A percentile compares a stretch with the other conserved stretches of the same genome.
These are phyloP conservation scores for Drosophila pseudoananassae DNA, from an alignment of 1,140 invertebrate species.

Conservation along the genomic window DNA sequence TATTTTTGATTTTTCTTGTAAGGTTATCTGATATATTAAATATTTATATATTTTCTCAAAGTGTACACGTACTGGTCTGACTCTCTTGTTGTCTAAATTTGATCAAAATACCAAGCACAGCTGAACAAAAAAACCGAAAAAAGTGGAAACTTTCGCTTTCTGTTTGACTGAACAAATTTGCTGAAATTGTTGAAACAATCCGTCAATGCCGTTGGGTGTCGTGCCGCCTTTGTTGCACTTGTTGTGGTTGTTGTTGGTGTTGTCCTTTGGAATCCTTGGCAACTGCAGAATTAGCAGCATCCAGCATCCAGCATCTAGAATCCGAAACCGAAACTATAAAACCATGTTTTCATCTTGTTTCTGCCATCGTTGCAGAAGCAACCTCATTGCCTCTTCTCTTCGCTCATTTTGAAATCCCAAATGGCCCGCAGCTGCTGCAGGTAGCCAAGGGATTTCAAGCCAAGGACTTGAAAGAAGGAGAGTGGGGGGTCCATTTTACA, in stretches of 20 bases:
- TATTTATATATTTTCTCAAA: neutral
- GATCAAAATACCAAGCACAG: slow-evolving; percentile 25
- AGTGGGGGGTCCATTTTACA: neutral
- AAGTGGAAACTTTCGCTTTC: slow-evolving; percentile 29
- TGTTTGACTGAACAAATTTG: slow-evolving; percentile 49
- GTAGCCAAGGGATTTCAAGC: slow-evolving; percentile 27
- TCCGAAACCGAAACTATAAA: slow-evolving; percentile 11
- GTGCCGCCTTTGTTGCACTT: neutral
- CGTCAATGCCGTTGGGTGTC: slow-evolving; percentile 33
- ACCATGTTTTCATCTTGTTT: slow-evolving; percentile 1
- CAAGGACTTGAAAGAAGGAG: slow-evolving; percentile 19
- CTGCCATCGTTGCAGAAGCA: neutral
- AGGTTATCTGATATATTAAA: too few relatives aligned
- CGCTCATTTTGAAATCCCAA: slow-evolving; percentile 20
- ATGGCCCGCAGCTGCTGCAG: slow-evolving; percentile 40
- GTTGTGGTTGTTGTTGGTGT: neutral
- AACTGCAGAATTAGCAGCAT: slow-evolving; percentile 10
- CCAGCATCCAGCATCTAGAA: too few relatives aligned
- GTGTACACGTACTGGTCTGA: neutral
- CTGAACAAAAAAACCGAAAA: neutral
- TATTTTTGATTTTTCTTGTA: too few relatives aligned
- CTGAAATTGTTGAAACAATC: slow-evolving; percentile 48
- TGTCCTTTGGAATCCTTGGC: slow-evolving; percentile 34
- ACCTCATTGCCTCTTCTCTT: neutral
- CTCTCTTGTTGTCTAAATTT: slow-evolving; percentile 45